Evolutionary conservation across 2,888 invertebrate genomes (phyloP), one percentile per base, ranked within the genome.

Genomic region (Drosophila incognita): DNA sequence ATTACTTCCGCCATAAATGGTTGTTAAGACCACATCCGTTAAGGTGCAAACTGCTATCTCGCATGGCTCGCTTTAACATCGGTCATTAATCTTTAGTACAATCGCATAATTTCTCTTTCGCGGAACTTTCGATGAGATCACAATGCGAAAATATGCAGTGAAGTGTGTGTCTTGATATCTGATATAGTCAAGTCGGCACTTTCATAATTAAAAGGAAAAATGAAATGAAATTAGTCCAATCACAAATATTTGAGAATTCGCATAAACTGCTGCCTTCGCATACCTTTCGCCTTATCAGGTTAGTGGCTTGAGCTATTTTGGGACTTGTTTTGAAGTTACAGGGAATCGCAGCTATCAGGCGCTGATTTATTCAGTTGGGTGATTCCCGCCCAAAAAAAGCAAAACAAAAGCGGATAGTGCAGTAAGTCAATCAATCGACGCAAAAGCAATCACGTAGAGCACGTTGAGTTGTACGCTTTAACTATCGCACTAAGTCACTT

Each of bases 91-190:
- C 36, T 72, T 38, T 29, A 56, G 40, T 10, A n/a, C 40, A 40
- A 52, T 70, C 69, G 18, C 35, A 46, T 53, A 69, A 65, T 70
- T 58, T 51, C 21, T 13, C 52, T 74, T 84, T 79, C 89, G 10
- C 46, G 69, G 86, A 83, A 83, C 31, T 53, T 52, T n/a, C 33
- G 56, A 72, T 81, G 74, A 89, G 87, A 75, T 89, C 85, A 84
- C 53, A 80, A 59, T 64, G 15, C 62, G 38, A 78, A 80, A 76
- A 83, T 81, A 71, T 71, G 46, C 87, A 79, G 79, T 78, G 69
- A 75, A 72, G 4, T 48, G 1, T n/a, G 10, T 40, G 40, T 4
- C 4, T 21, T 42, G 6, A 63, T 59, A 46, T 58, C 18, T 57
- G 56, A 53, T 69, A 66, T 60, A 42, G 35, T 31, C 33, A n/a